Percentiles rank a stretch among this genome's conserved stretches.
phyloP scores from a whole-genome alignment of 2,113 vertebrate genomes.

The Phainopepla nitens region DNA sequence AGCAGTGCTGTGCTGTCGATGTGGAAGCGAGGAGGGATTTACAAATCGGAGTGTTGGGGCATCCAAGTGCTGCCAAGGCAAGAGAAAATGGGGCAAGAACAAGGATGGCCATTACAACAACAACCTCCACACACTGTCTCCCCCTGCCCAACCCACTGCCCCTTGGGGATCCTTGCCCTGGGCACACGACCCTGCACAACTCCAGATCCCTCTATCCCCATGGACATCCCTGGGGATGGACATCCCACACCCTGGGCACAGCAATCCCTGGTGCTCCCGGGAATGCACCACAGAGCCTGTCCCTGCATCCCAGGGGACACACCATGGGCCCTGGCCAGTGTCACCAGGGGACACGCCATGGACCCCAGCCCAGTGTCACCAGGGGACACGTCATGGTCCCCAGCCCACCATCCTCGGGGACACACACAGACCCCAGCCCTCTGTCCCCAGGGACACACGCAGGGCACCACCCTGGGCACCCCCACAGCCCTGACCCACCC shows the following conservation, averaged over 20 bases:
- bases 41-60: accelerated
- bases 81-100: background rate
- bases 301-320: background rate
- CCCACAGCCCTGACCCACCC: background rate
- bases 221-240: background rate
- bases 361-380: background rate
- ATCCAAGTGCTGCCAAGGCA: background rate
- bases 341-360: background rate
- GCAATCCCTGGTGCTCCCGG: accelerated
- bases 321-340: background rate
- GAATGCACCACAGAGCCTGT: background rate
- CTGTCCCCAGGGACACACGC: background rate
- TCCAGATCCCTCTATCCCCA: background rate
- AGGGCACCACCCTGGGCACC: background rate
- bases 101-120: background rate
- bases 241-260: background rate
- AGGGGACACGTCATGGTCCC: background rate
- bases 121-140: background rate
- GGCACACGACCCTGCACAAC: accelerated
- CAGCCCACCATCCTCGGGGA: accelerated
- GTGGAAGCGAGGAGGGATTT: background rate
- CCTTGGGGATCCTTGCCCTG: too few species aligned
- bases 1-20: accelerated
- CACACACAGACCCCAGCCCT: background rate
- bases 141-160: background rate